Percentiles rank a stretch among this genome's conserved stretches.
Conservation (phyloP, 2,888 invertebrate genomes). For the Dolomedes plantarius region DNA sequence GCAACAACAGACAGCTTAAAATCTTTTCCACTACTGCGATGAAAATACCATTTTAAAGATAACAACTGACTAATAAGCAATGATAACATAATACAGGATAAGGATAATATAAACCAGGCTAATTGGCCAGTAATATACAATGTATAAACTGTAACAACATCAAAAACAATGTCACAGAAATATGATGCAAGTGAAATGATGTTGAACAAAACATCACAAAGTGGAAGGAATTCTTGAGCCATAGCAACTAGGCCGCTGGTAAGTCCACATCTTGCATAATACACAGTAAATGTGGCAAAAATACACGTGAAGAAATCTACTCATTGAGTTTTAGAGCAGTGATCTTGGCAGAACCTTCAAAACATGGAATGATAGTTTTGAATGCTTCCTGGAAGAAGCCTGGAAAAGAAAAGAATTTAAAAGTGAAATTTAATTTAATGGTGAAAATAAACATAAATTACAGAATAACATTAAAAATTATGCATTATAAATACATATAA, state of each 20-base stretch:
- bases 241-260: conserved; percentile 75
- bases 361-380: not conserved
- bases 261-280: conserved; percentile 72
- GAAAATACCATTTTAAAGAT: conserved; percentile 76
- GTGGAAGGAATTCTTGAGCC: conserved; percentile 89
- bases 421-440: not conserved
- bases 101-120: conserved; percentile 77
- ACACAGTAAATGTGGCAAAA: conserved; percentile 27
- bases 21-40: conserved; percentile 50
- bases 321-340: conserved; percentile 31
- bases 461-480: no score
- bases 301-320: conserved; percentile 32
- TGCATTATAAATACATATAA: no score
- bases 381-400: not conserved
- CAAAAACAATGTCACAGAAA: conserved; percentile 93
- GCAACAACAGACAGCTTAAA: conserved; percentile 80
- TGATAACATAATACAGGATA: conserved; percentile 85
- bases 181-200: conserved; percentile 92
- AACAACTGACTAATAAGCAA: conserved; percentile 82
- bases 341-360: not conserved
- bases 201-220: conserved; percentile 93
- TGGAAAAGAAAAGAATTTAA: not conserved
- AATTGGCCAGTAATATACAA: conserved; percentile 79
- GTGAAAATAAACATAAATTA: not conserved
- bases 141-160: conserved; percentile 89